phyloP scores from a whole-genome alignment of 2,113 vertebrate species.

The Ahaetulla prasina region DNA sequence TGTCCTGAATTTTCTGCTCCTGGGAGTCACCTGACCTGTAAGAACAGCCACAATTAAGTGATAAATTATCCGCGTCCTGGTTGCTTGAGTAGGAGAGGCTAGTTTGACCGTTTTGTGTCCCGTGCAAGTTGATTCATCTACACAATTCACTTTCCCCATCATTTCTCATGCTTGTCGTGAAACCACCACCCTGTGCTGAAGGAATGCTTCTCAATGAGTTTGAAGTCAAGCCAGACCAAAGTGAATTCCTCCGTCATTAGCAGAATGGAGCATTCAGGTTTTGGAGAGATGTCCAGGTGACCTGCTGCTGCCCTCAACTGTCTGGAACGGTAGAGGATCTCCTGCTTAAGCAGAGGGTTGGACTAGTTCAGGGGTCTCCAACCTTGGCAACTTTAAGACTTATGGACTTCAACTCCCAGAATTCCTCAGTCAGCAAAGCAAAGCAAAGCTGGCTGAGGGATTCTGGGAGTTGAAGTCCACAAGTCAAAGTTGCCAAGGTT shows the following conservation, averaged over 20 bases:
- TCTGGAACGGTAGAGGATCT: neutral
- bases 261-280: neutral
- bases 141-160: neutral
- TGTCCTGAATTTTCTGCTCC: neutral
- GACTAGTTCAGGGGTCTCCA: neutral
- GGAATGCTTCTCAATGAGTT: too few relatives aligned
- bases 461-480: too few relatives aligned
- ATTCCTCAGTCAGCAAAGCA: neutral
- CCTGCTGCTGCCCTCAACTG: neutral
- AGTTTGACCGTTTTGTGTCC: neutral
- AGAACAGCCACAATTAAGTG: neutral
- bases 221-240: too few relatives aligned
- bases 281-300: neutral
- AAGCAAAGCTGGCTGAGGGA: too few relatives aligned
- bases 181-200: neutral
- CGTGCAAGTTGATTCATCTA: neutral
- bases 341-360: too few relatives aligned
- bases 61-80: neutral
- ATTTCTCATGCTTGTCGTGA: neutral
- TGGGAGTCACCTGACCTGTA: neutral
- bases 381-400: neutral
- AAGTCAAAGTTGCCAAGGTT: neutral
- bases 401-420: neutral
- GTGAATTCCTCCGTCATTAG: neutral
- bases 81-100: neutral